Base-by-base conservation (phyloP, 2,888 invertebrate species). In the Dione vanillae region DNA sequence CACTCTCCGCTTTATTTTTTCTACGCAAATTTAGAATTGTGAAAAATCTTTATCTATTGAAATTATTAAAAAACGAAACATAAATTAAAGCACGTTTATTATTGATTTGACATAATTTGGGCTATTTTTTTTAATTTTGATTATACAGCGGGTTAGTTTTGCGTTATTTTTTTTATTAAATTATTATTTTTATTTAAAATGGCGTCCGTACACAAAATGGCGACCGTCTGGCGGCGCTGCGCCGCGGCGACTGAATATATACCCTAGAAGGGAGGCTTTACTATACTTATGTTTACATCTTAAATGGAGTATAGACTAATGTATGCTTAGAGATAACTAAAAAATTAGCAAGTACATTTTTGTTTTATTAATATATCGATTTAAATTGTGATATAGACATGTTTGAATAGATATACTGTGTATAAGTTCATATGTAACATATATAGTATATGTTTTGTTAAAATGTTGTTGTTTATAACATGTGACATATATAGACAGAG, bases 261-360 rank as follows among this genome's bases (percentile, higher is more conserved):
- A 83, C 85, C 85, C 82, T 80, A 77, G 71, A 75, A 76, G 78
- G 79, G 80, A 77, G 78, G 79, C 79, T 80, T 27, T 65, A 40
- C 82, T 90, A 91, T 91, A 91, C 88, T 87, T 91, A 85, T 89
- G 90, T 92, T 91, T 91, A 90, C 91, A 89, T 90, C 91, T 90
- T 89, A 88, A 90, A 90, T 89, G 88, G 90, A 87, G 89, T 79
- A 80, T 78, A 90, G 91, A 84, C 54, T 69, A 74, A 62, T 52
- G 11, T 19, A 47, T 67, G 51, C 19, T 45, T 54, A 51, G 58
- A 58, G 58, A 37, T n/a, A 40, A n/a, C 6, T 52, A 16, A 10
- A 11, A 6, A 54, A 37, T 37, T n/a, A 37, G 5, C 5, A 3
- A 27, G 27, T 27, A 27, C 2, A 27, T 3, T 27, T 27, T 3